A percentile compares a stretch with the other conserved stretches of the same genome.
phyloP scores from a whole-genome alignment of 2,113 vertebrate species.

The Phyllostomus discolor region DNA sequence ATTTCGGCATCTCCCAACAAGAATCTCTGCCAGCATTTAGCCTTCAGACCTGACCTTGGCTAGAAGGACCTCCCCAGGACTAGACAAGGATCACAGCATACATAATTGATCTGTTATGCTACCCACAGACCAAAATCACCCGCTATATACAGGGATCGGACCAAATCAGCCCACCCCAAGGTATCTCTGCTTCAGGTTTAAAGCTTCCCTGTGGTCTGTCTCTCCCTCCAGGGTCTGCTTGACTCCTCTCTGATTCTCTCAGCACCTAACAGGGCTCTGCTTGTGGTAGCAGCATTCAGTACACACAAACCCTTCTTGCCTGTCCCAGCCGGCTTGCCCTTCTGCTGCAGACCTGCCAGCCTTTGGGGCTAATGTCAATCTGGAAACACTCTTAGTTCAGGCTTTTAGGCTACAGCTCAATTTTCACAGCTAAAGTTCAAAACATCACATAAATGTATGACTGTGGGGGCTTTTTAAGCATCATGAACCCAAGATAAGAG shows the following conservation, averaged over 20 bases:
- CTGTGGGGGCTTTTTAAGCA: constrained; percentile 42
- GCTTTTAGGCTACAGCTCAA: constrained; percentile 53
- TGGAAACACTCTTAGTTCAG: constrained; percentile 19
- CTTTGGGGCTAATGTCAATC: background rate
- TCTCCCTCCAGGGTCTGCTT: background rate
- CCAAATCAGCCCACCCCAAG: background rate
- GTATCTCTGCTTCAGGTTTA: background rate
- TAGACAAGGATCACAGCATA: background rate
- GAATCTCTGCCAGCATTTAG: background rate
- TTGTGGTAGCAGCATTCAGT: background rate
- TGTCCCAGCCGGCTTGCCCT: background rate
- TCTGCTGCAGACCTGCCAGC: background rate
- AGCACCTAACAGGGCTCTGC: background rate
- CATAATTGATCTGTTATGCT: background rate
- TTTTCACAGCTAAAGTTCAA: constrained; percentile 53
- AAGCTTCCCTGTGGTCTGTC: background rate
- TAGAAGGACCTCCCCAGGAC: background rate
- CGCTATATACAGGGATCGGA: background rate
- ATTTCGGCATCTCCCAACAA: background rate
- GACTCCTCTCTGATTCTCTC: background rate
- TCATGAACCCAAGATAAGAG: constrained; percentile 50
- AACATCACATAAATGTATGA: constrained; percentile 63
- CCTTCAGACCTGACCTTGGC: background rate
- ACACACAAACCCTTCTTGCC: background rate
- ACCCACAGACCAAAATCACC: background rate